These are phyloP conservation scores for Trachelus tabidus DNA, from an alignment of 2,888 invertebrate species.

Conservation along the genomic window DNA sequence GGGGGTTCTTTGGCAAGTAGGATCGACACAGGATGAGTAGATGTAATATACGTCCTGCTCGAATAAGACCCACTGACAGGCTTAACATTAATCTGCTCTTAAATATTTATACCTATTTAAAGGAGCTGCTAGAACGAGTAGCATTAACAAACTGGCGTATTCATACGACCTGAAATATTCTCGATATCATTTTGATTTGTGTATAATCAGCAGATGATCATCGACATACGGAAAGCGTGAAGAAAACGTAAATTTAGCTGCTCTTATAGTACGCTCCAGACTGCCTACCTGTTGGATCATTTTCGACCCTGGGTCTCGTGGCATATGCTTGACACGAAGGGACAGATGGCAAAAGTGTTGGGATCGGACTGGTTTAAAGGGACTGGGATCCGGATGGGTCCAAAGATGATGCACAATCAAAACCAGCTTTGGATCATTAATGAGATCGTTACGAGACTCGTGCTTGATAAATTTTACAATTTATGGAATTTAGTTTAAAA, in stretches of 20 bases:
- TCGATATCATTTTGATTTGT: constrained; percentile 56
- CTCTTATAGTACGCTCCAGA: constrained; percentile 12
- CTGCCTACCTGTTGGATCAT: constrained; percentile 41
- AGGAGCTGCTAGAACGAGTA: neutral
- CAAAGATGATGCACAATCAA: constrained; percentile 7
- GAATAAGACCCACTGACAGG: neutral
- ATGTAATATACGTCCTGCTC: neutral
- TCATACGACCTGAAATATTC: neutral
- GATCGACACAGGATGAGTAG: neutral
- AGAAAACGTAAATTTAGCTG: constrained; percentile 3
- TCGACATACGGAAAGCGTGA: constrained; percentile 59
- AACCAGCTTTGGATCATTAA: constrained; percentile 22
- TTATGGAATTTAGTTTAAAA: neutral
- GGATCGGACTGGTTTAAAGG: constrained; percentile 9
- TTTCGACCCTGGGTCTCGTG: constrained; percentile 43
- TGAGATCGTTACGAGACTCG: constrained; percentile 20
- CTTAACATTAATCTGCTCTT: neutral
- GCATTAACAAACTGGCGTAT: neutral
- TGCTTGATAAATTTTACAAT: neutral
- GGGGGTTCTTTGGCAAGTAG: constrained; percentile 8
- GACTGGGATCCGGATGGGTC: constrained; percentile 15
- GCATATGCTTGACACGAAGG: constrained; percentile 54
- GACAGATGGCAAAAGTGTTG: constrained; percentile 52
- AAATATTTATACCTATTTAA: neutral
- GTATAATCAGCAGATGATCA: constrained; percentile 55